Percentiles rank a stretch among this genome's conserved stretches.
phyloP scores from a whole-genome alignment of 2,797 vertebrate genomes.

The Phyllotis vaccarum region DNA sequence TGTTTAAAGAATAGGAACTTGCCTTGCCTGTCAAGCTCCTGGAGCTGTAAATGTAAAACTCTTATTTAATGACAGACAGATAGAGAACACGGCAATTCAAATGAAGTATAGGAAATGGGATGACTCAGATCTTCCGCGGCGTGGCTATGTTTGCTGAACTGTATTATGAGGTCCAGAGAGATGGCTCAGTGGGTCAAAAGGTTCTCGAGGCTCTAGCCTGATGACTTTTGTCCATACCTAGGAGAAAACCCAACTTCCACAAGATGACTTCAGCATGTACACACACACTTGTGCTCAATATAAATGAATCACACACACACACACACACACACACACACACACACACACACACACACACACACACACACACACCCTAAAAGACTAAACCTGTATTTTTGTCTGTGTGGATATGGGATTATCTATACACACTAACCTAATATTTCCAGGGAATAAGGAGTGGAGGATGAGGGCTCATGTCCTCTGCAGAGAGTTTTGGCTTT shows the following conservation, averaged over 20 bases:
- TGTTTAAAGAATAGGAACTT: not conserved
- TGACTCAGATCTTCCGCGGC: not conserved
- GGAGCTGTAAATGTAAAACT: not conserved
- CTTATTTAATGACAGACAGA: not conserved
- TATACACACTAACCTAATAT: not conserved
- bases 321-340: not conserved
- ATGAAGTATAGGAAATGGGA: not conserved
- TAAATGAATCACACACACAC: not conserved
- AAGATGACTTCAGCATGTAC: not conserved
- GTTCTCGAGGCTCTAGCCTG: not conserved
- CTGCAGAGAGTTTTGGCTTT: not conserved
- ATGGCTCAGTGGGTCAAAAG: not conserved
- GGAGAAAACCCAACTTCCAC: not conserved
- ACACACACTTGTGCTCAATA: no score
- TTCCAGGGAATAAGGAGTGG: not conserved
- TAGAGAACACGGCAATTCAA: not conserved
- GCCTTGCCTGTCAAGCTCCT: not conserved
- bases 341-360: not conserved
- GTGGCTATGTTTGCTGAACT: not conserved
- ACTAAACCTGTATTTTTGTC: not conserved
- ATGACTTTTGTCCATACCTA: not conserved
- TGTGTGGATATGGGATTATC: not conserved
- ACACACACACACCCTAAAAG: not conserved
- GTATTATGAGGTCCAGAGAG: not conserved
- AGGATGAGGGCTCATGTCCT: not conserved